Percentiles rank a stretch among this genome's conserved stretches.
These are phyloP conservation scores for Brenthis ino DNA, from an alignment of 2,888 invertebrate genomes.

Conservation along the genomic window DNA sequence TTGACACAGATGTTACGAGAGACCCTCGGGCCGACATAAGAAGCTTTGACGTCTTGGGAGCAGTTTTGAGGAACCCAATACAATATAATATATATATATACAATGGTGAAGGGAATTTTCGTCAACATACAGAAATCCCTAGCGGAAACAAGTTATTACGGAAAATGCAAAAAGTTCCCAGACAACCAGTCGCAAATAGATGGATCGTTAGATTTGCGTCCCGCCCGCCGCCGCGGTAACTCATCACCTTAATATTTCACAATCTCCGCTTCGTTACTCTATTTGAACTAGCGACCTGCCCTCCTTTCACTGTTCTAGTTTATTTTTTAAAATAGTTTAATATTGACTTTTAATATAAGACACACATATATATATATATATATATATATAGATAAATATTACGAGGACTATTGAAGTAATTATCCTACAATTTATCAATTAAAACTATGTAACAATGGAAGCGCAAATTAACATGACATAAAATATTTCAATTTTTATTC, in stretches of 20 bases:
- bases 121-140: constrained; percentile 11
- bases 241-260: constrained; percentile 35
- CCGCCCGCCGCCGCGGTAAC: constrained; percentile 20
- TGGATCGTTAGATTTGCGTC: constrained; percentile 22
- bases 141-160: constrained; percentile 20
- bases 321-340: background rate
- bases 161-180: constrained; percentile 24
- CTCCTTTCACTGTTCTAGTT: constrained; percentile 2
- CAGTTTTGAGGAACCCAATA: constrained; percentile 26
- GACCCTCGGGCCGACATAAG: constrained; percentile 28
- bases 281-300: background rate
- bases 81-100: constrained; percentile 15
- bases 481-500: no score
- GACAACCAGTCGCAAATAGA: constrained; percentile 18
- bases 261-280: constrained; percentile 28
- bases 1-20: constrained; percentile 28
- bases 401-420: no score
- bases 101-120: constrained; percentile 2
- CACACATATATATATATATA: no score
- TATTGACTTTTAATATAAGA: background rate
- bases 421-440: no score
- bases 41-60: constrained; percentile 31
- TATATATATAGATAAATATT: no score
- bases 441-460: no score
- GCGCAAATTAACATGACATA: no score